Percentiles rank a stretch among this genome's conserved stretches.
These are phyloP conservation scores for Pipa parva DNA, from an alignment of 2,113 vertebrate genomes.

Conservation along the genomic window DNA sequence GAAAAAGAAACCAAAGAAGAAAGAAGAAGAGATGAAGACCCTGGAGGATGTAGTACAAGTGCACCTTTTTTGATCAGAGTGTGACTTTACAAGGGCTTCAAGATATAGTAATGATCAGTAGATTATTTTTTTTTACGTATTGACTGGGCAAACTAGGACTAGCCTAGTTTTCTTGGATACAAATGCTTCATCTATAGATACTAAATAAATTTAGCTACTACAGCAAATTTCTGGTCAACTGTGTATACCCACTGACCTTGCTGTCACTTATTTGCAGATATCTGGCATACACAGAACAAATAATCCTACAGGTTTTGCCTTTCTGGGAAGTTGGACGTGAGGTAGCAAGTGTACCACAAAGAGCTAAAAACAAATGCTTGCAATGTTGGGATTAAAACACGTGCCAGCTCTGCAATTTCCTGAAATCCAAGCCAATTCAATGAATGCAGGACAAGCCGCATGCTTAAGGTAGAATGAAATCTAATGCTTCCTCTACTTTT, in stretches of 20 bases:
- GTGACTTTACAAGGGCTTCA: background rate
- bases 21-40: slow-evolving; percentile 61
- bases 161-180: no score
- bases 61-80: slow-evolving; percentile 68
- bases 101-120: no score
- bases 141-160: no score
- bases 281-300: slow-evolving; percentile 30
- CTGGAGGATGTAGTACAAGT: slow-evolving; percentile 47
- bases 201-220: no score
- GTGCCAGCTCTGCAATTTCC: slow-evolving; percentile 43
- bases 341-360: slow-evolving; percentile 33
- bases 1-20: slow-evolving; percentile 70
- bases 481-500: slow-evolving; percentile 30
- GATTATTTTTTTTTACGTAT: no score
- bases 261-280: slow-evolving; percentile 11
- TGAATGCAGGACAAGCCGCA: background rate
- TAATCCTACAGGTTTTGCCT: slow-evolving; percentile 29
- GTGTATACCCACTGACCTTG: slow-evolving; percentile 16
- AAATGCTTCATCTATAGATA: no score
- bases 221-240: background rate
- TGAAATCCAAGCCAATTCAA: slow-evolving; percentile 29
- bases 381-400: slow-evolving; percentile 42
- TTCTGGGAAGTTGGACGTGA: slow-evolving; percentile 40
- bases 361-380: slow-evolving; percentile 36
- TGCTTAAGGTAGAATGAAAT: slow-evolving; percentile 24